Evolutionary conservation across 2,797 vertebrate species (phyloP).

Genomic region (Gobio occitaniae): DNA sequence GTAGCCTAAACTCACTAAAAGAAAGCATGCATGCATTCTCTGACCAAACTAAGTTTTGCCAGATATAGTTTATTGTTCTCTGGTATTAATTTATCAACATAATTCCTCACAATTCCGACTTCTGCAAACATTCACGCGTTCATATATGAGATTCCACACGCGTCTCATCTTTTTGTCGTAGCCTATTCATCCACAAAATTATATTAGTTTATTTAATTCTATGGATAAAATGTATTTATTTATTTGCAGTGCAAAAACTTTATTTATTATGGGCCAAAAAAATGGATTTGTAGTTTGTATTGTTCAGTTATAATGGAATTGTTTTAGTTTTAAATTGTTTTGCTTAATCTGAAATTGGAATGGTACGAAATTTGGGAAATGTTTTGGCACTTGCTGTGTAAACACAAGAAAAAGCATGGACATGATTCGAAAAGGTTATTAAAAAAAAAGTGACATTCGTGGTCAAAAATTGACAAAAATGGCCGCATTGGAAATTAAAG

Average conservation of each 20-base stretch:
- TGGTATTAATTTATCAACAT: background rate
- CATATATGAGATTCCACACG: background rate
- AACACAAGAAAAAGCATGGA: too few relatives aligned
- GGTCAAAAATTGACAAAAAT: too few relatives aligned
- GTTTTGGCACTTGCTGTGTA: too few relatives aligned
- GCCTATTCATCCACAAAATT: background rate
- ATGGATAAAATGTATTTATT: background rate
- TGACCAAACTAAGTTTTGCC: background rate
- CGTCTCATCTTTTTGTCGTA: background rate
- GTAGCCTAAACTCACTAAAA: background rate
- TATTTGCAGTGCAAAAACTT: background rate
- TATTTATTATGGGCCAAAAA: background rate
- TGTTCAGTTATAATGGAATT: background rate
- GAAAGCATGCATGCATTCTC: background rate
- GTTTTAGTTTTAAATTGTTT: too few relatives aligned
- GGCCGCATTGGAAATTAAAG: too few relatives aligned
- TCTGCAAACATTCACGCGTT: background rate
- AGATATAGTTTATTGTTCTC: background rate
- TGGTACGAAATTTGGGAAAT: too few relatives aligned
- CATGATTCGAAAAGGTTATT: too few relatives aligned
- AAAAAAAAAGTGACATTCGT: too few relatives aligned
- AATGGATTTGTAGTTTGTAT: background rate
- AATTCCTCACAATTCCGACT: background rate
- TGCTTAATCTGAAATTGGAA: too few relatives aligned
- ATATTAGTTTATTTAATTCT: background rate